Conservation (phyloP, 2,113 vertebrate genomes). For the Sitta europaea region DNA sequence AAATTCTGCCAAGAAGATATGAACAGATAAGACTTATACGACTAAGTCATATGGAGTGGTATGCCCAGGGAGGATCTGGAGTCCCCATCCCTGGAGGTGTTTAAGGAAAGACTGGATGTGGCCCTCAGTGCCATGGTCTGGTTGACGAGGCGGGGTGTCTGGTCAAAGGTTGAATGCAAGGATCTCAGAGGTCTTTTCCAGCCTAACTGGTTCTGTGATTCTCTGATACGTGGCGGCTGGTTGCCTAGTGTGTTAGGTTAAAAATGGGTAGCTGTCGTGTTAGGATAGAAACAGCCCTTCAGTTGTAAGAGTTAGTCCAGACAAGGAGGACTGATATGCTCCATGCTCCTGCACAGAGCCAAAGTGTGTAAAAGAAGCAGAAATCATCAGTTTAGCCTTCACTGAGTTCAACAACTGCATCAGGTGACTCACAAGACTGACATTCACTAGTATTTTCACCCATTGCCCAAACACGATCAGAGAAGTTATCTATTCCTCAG, state of each 20-base stretch:
- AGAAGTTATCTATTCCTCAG: not conserved
- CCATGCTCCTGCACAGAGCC: not conserved
- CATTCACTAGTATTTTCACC: not conserved
- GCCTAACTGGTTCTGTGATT: not conserved
- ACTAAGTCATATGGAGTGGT: not conserved
- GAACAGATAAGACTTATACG: not conserved
- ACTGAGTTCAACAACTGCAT: not conserved
- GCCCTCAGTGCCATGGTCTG: not conserved
- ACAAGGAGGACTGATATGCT: not conserved
- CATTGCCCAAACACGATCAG: not conserved
- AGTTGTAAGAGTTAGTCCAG: not conserved
- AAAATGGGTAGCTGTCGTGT: not conserved
- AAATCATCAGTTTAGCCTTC: not conserved
- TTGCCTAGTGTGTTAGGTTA: not conserved
- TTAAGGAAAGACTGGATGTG: not conserved
- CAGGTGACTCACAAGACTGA: fast-evolving
- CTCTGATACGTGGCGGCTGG: not conserved
- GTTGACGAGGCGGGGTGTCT: not conserved
- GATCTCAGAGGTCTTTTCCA: not conserved
- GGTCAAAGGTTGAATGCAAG: fast-evolving
- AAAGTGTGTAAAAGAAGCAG: not conserved
- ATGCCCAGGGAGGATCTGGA: not conserved
- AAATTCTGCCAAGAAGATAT: not conserved
- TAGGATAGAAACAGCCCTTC: not conserved
- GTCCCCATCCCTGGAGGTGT: not conserved